These are phyloP conservation scores for Philaethria dido DNA, from an alignment of 2,888 invertebrate genomes.

Conservation along the genomic window DNA sequence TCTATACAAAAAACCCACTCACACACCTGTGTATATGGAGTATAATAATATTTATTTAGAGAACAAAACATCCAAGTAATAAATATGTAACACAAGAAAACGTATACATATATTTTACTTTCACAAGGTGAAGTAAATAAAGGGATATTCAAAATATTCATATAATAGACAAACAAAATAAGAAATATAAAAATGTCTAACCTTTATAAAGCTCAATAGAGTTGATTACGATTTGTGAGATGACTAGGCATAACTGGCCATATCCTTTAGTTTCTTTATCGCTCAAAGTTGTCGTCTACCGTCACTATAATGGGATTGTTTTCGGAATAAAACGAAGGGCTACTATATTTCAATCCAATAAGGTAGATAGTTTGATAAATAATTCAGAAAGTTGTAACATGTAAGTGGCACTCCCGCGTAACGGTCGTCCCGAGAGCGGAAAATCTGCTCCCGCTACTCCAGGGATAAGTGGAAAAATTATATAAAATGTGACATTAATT, in stretches of 20 bases:
- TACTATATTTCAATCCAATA: constrained; percentile 78
- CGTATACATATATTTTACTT: not conserved
- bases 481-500: constrained; percentile 69
- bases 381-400: constrained; percentile 80
- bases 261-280: constrained; percentile 37
- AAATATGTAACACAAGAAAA: not conserved
- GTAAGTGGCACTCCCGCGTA: constrained; percentile 78
- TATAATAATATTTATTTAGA: not conserved
- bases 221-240: constrained; percentile 32
- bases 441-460: constrained; percentile 60
- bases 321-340: constrained; percentile 55
- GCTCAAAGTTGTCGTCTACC: constrained; percentile 46
- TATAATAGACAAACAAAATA: not conserved
- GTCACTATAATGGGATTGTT: constrained; percentile 58
- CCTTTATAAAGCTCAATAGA: constrained; percentile 14
- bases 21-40: not conserved
- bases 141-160: not conserved
- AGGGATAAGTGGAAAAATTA: constrained; percentile 66
- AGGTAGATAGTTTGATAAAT: constrained; percentile 79
- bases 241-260: constrained; percentile 34
- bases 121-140: not conserved
- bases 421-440: constrained; percentile 68
- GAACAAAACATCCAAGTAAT: not conserved
- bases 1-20: not conserved
- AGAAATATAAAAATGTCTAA: constrained; percentile 6